A percentile compares a stretch with the other conserved stretches of the same genome.
Evolutionary conservation across 2,797 vertebrate species (phyloP).

Genomic region (Parotocinclus haroldoi): DNA sequence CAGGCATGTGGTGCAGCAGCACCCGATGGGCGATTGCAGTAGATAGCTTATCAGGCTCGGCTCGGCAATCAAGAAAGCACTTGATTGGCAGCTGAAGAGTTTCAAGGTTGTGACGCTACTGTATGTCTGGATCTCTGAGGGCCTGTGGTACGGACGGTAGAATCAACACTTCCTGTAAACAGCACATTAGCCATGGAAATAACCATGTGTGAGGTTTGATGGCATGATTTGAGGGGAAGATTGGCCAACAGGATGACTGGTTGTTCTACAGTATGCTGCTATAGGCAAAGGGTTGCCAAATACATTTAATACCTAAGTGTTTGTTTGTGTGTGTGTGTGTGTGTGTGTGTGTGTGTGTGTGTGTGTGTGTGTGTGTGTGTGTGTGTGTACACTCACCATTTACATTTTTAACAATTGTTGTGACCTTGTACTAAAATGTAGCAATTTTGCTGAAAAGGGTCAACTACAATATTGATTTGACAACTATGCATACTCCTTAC

Average conservation of each 20-base stretch:
- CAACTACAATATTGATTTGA: too few species aligned
- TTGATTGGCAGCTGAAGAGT: conserved; percentile 53
- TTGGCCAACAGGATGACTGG: conserved; percentile 25
- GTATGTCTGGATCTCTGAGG: conserved; percentile 50
- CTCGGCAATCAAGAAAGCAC: conserved; percentile 58
- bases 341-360: too few species aligned
- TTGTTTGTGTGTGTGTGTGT: too few species aligned
- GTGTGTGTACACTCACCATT: too few species aligned
- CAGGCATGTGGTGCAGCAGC: conserved; percentile 49
- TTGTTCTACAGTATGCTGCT: conserved; percentile 18
- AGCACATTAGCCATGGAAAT: conserved; percentile 50
- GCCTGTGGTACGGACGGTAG: conserved; percentile 43
- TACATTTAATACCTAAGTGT: background rate
- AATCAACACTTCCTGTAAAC: conserved; percentile 51
- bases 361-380: too few species aligned
- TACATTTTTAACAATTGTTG: too few species aligned
- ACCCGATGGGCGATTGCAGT: conserved; percentile 46
- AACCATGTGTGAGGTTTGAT: conserved; percentile 20
- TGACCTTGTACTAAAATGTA: too few species aligned
- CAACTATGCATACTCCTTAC: too few species aligned
- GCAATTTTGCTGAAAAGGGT: too few species aligned
- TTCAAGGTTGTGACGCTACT: conserved; percentile 40
- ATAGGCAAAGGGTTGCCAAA: background rate
- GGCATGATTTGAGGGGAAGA: conserved; percentile 8
- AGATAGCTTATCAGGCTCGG: conserved; percentile 47